Evolutionary conservation across 2,888 invertebrate genomes (phyloP).

Genomic region (Beris chalybata): DNA sequence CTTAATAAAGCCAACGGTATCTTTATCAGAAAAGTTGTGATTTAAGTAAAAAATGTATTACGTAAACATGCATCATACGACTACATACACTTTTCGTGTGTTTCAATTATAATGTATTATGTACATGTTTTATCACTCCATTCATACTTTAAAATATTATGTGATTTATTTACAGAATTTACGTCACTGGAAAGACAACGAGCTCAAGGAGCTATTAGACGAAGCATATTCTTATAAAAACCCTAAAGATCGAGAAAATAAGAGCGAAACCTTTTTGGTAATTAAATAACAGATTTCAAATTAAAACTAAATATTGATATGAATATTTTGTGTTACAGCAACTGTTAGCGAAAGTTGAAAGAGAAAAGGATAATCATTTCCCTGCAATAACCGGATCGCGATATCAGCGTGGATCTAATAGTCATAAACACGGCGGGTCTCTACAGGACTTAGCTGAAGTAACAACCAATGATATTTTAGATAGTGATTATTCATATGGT

Average conservation of each 20-base stretch:
- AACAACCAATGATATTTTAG: slow-evolving; percentile 50
- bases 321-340: slow-evolving; percentile 58
- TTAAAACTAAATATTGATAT: slow-evolving; percentile 22
- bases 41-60: too few relatives aligned
- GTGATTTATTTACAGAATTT: slow-evolving; percentile 48
- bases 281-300: neutral
- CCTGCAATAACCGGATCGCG: slow-evolving; percentile 51
- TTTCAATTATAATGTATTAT: too few relatives aligned
- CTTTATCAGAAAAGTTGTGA: too few relatives aligned
- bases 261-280: slow-evolving; percentile 81
- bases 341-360: slow-evolving; percentile 75
- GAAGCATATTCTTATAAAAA: slow-evolving; percentile 84
- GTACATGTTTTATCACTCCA: too few relatives aligned
- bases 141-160: too few relatives aligned
- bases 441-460: slow-evolving; percentile 65
- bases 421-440: slow-evolving; percentile 61
- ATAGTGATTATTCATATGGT: slow-evolving; percentile 51
- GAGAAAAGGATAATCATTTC: slow-evolving; percentile 63
- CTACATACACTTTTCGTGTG: too few relatives aligned
- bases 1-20: too few relatives aligned
- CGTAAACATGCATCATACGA: too few relatives aligned
- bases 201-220: slow-evolving; percentile 75
- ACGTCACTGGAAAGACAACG: slow-evolving; percentile 72
- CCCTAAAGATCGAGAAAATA: slow-evolving; percentile 82
- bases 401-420: slow-evolving; percentile 54